Conservation (phyloP, 2,113 vertebrate species). For the Zeus faber region DNA sequence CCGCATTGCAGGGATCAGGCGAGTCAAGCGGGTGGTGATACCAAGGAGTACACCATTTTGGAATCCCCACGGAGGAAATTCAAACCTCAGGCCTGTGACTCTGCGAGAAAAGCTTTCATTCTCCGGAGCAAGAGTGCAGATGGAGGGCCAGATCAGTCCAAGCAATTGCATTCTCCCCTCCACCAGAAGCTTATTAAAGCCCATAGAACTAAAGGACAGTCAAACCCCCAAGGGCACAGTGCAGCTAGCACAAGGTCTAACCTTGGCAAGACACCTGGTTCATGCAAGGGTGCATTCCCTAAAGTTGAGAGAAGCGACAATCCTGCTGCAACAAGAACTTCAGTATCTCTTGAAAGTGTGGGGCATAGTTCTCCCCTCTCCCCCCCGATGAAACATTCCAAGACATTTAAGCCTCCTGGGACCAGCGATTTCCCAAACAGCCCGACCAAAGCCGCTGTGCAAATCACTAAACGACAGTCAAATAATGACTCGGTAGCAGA, state of each 20-base stretch:
- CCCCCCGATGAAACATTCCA: conserved; percentile 74
- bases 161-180: conserved; percentile 65
- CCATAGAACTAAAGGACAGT: conserved; percentile 60
- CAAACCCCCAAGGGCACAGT: conserved; percentile 54
- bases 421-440: conserved; percentile 58
- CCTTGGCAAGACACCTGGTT: conserved; percentile 75
- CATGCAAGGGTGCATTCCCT: conserved; percentile 71
- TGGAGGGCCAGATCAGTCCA: conserved; percentile 56
- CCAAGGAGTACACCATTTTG: conserved; percentile 51
- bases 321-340: conserved; percentile 30
- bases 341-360: conserved; percentile 58
- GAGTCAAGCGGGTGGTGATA: conserved; percentile 62
- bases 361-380: conserved; percentile 68
- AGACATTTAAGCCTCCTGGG: conserved; percentile 65
- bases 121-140: conserved; percentile 55
- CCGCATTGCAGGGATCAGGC: conserved; percentile 68
- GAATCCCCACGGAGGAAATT: conserved; percentile 68
- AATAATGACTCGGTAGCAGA: conserved; percentile 60
- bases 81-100: conserved; percentile 54
- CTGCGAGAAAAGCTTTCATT: conserved; percentile 62
- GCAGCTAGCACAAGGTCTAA: conserved; percentile 68
- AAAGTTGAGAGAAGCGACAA: conserved; percentile 62
- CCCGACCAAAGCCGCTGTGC: conserved; percentile 50
- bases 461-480: conserved; percentile 48
- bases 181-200: conserved; percentile 74